These are phyloP conservation scores for Oxyteleia sp. DNA, from an alignment of 2,888 invertebrate species.

Conservation along the genomic window DNA sequence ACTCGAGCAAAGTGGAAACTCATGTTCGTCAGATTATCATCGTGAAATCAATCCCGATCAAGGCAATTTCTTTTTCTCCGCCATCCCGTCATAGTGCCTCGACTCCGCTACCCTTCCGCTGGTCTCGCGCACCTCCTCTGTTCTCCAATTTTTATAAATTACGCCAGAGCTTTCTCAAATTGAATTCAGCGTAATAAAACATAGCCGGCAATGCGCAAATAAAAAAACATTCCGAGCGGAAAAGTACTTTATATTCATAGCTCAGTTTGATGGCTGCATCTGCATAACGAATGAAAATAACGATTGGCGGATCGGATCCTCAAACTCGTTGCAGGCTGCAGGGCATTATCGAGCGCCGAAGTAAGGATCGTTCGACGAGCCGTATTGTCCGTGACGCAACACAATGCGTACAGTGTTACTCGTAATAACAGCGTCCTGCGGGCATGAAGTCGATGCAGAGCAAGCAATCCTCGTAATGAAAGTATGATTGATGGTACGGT, in stretches of 20 bases:
- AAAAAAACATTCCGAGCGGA: constrained; percentile 18
- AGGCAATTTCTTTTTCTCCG: constrained; percentile 70
- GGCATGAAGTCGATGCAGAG: constrained; percentile 83
- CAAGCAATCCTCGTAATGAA: constrained; percentile 87
- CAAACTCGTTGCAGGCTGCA: constrained; percentile 59
- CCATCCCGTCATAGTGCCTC: constrained; percentile 52
- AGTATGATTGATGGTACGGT: constrained; percentile 87
- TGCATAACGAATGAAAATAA: constrained; percentile 70
- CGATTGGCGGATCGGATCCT: constrained; percentile 65
- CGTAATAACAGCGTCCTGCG: constrained; percentile 84
- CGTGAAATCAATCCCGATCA: constrained; percentile 87
- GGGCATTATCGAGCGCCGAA: constrained; percentile 68
- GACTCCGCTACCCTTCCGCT: constrained; percentile 33
- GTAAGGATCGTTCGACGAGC: constrained; percentile 68
- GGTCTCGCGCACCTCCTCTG: background rate
- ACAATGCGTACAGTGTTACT: constrained; percentile 72
- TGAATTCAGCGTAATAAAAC: constrained; percentile 21
- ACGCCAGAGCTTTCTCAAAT: constrained; percentile 6
- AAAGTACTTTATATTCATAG: constrained; percentile 52
- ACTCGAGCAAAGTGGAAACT: constrained; percentile 86
- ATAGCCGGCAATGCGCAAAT: background rate
- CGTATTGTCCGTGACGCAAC: constrained; percentile 73
- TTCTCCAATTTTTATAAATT: constrained; percentile 24
- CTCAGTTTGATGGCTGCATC: constrained; percentile 50
- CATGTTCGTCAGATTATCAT: constrained; percentile 87